Percentiles rank a stretch among this genome's conserved stretches.
These are phyloP conservation scores for Eupeodes corollae DNA, from an alignment of 1,140 invertebrate species.

Conservation along the genomic window DNA sequence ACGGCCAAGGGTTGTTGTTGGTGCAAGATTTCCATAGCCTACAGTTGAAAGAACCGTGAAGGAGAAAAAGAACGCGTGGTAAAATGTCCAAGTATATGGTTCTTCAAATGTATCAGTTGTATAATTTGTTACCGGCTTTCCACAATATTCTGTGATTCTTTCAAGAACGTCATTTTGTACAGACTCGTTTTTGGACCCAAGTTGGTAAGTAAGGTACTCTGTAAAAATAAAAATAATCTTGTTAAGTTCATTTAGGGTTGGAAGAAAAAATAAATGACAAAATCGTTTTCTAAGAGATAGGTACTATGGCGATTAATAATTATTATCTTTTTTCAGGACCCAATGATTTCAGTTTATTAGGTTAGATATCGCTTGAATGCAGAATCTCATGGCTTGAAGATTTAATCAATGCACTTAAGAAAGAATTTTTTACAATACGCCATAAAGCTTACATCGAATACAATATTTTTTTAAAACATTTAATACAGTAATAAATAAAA, in stretches of 20 bases:
- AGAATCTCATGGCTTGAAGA: no score
- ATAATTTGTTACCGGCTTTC: conserved; percentile 51
- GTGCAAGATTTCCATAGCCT: conserved; percentile 79
- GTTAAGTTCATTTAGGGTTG: no score
- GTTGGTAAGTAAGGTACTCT: conserved; percentile 51
- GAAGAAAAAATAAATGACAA: background rate
- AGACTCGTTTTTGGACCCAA: conserved; percentile 42
- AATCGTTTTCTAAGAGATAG: no score
- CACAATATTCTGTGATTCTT: conserved; percentile 55
- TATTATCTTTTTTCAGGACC: no score
- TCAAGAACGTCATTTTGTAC: conserved; percentile 49
- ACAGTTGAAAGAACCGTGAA: conserved; percentile 92
- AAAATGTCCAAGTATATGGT: conserved; percentile 72
- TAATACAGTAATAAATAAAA: no score
- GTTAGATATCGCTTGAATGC: no score
- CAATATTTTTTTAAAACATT: no score
- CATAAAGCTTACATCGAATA: no score
- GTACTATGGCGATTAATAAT: no score
- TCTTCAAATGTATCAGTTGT: conserved; percentile 45
- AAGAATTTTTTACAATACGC: no score
- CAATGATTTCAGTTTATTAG: no score
- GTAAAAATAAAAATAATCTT: conserved; percentile 32
- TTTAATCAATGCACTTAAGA: no score
- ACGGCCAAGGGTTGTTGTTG: conserved; percentile 68
- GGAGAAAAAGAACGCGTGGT: conserved; percentile 88